phyloP scores from a whole-genome alignment of 2,888 invertebrate genomes.

The Pemphredon lugubris region DNA sequence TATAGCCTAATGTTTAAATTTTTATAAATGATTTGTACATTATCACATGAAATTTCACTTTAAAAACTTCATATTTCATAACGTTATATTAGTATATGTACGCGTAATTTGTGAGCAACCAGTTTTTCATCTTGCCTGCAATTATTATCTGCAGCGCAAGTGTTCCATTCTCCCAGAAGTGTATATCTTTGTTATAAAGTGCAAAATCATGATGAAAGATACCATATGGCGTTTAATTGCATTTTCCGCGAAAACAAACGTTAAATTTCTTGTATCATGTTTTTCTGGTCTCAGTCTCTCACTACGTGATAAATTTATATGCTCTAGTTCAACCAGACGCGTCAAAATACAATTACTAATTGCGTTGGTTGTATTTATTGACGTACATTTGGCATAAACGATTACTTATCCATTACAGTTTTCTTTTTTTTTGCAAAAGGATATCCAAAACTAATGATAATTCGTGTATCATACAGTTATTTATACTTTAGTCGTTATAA shows the following conservation, averaged over 20 bases:
- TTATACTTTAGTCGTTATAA: conserved; percentile 32
- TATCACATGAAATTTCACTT: conserved; percentile 72
- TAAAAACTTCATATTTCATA: conserved; percentile 70
- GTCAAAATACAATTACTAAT: conserved; percentile 14
- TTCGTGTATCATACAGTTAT: conserved; percentile 21
- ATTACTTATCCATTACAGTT: conserved; percentile 17
- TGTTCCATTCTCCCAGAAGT: conserved; percentile 9
- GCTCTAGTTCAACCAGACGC: conserved; percentile 40
- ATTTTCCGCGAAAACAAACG: conserved; percentile 10
- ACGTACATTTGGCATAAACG: conserved; percentile 8
- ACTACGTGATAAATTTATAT: conserved; percentile 32
- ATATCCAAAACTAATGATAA: conserved; percentile 15
- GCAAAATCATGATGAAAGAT: conserved; percentile 14
- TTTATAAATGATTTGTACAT: conserved; percentile 73
- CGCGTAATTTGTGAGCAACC: conserved; percentile 68
- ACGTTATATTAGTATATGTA: conserved; percentile 59
- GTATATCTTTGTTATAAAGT: conserved; percentile 5
- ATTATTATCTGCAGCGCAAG: background rate
- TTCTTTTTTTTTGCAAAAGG: conserved; percentile 14
- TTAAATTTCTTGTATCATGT: conserved; percentile 8
- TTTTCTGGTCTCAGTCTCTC: conserved; percentile 25
- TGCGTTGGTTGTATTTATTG: background rate
- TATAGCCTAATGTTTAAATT: conserved; percentile 47
- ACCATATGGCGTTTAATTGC: conserved; percentile 2
- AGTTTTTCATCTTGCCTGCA: conserved; percentile 36